Evolutionary conservation across 2,888 invertebrate genomes (phyloP).

Genomic region (Morpho achilles): DNA sequence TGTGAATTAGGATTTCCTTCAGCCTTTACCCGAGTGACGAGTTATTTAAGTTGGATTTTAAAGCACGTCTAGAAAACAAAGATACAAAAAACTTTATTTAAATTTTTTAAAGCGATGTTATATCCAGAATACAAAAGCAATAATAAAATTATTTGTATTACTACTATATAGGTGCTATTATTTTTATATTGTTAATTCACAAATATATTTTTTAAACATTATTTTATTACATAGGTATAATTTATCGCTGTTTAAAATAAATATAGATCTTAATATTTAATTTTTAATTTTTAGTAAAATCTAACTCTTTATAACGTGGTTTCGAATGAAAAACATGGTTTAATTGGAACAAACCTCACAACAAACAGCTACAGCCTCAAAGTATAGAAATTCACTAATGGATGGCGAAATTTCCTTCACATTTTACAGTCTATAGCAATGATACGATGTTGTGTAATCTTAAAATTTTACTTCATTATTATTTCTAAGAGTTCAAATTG

Average conservation of each 20-base stretch:
- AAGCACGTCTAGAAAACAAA: conserved; percentile 23
- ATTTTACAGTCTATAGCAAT: neutral
- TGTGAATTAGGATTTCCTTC: conserved; percentile 59
- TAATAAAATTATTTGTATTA: no score
- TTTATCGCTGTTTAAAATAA: no score
- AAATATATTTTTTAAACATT: no score
- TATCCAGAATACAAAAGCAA: neutral
- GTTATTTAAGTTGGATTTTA: conserved; percentile 49
- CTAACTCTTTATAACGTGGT: neutral
- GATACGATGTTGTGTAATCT: neutral
- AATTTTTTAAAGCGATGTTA: neutral
- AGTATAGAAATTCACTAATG: conserved; percentile 47
- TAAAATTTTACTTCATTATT: no score
- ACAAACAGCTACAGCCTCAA: conserved; percentile 27
- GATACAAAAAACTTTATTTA: neutral
- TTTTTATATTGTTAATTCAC: no score
- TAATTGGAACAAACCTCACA: neutral
- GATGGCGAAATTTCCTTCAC: conserved; percentile 34
- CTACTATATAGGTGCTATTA: no score
- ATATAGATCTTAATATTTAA: no score
- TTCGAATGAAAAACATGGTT: conserved; percentile 26
- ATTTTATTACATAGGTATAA: no score
- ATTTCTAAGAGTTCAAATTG: no score
- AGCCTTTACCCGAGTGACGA: conserved; percentile 52
- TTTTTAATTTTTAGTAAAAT: neutral